Percentiles rank a stretch among this genome's conserved stretches.
Conservation (phyloP, 2,113 vertebrate genomes). For the Sitta europaea region DNA sequence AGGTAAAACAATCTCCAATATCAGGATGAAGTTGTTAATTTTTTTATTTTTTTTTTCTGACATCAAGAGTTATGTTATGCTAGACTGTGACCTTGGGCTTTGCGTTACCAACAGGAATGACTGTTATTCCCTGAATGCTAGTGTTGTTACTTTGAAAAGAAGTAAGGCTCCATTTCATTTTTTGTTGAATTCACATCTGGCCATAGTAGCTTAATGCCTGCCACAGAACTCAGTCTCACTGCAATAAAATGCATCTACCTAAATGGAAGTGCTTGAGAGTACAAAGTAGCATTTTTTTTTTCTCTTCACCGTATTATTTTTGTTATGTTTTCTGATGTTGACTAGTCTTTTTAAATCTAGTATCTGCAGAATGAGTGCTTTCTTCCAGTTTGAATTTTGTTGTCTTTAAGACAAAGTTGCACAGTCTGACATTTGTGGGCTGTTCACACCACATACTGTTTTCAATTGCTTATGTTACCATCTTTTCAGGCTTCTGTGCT, state of each 20-base stretch:
- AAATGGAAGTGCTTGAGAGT: background rate
- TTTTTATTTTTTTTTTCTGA: background rate
- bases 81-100: background rate
- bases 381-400: background rate
- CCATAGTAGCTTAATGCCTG: background rate
- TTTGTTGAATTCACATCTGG: background rate
- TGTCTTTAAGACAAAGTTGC: background rate
- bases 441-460: constrained; percentile 45
- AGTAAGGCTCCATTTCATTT: background rate
- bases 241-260: background rate
- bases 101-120: background rate
- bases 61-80: background rate
- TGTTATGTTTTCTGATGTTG: background rate
- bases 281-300: background rate
- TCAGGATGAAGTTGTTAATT: background rate
- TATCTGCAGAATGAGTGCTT: background rate
- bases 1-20: background rate
- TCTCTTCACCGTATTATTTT: background rate
- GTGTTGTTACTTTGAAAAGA: background rate
- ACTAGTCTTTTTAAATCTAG: background rate
- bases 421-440: background rate
- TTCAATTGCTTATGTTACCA: constrained; percentile 28
- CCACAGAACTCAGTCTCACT: background rate
- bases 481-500: constrained; percentile 25
- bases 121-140: background rate